Base-by-base conservation (phyloP, 2,888 invertebrate species). In the Drosophila mimetica region DNA sequence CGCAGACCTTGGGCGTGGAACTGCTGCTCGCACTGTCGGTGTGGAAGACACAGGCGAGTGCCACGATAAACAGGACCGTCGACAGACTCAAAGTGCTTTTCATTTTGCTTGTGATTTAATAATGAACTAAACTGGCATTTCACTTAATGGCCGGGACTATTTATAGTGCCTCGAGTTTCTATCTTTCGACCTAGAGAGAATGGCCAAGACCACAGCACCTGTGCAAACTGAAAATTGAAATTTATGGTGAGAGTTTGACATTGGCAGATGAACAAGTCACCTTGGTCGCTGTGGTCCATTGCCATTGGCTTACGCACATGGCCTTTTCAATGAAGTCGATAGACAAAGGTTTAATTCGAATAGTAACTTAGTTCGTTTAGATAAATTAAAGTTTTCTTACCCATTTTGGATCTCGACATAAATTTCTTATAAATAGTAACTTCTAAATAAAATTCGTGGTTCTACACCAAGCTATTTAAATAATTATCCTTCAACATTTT, bases 1-100 rank as follows among this genome's bases (percentile, higher is more conserved):
- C 11, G 22, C 82, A 82, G 22, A 79, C 2, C 25, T 48, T 69
- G n/a, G 72, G 52, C 6, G 67, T n/a, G 1, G 48, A 44, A 20
- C 37, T 76, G 36, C 14, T 44, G 8, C 8, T 44, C 20, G 11
- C 16, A 13, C 25, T 39, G 41, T 50, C 42, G 36, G 47, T 20
- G 36, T 28, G 1, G 5, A 50, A 36, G 20, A 37, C 46, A 13
- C 36, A 37, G 9, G 50, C 37, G 28, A 54, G 4, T 1, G 20
- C 13, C 34, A 72, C 44, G 4, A 84, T 32, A 13, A 63, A 28
- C 22, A 79, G 11, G 4, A 84, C 41, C 7, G 66, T 37, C n/a
- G 70, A 42, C 2, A 81, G n/a, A 42, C n/a, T n/a, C 5, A 77
- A 32, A 42, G 16, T 13, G 25, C 2, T 20, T 50, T 64, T 77